phyloP scores from a whole-genome alignment of 1,140 invertebrate species.

The Himalopsyche phryganea region DNA sequence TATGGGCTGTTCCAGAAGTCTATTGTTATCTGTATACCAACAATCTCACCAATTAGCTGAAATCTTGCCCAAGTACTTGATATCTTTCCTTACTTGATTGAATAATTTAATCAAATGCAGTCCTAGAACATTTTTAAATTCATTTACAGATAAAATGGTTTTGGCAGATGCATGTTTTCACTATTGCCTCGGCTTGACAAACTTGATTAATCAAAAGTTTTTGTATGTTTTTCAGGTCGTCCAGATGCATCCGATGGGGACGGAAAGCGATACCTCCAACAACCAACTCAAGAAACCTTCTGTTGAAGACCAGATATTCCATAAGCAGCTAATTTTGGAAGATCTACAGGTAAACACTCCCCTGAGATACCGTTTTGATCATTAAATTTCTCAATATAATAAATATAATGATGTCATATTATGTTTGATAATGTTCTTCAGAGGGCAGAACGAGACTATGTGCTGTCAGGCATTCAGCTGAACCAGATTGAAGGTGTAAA shows the following conservation, averaged over 20 bases:
- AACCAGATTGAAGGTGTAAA: conserved; percentile 31
- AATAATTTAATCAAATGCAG: too few species aligned
- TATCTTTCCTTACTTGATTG: too few species aligned
- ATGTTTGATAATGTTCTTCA: conserved; percentile 33
- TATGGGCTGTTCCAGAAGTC: too few species aligned
- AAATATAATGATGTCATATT: background rate
- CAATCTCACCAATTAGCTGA: too few species aligned
- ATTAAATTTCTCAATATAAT: background rate
- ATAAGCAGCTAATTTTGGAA: conserved; percentile 75
- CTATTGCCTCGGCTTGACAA: too few species aligned
- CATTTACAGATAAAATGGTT: too few species aligned
- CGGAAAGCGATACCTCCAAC: conserved; percentile 46
- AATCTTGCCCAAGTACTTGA: too few species aligned
- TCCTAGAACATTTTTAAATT: too few species aligned
- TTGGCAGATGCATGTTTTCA: too few species aligned
- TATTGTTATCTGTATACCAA: too few species aligned
- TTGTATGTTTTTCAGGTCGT: conserved; percentile 2
- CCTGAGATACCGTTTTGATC: background rate
- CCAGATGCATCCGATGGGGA: conserved; percentile 32
- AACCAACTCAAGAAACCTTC: conserved; percentile 35
- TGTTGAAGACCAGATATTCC: conserved; percentile 64
- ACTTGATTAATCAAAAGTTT: too few species aligned
- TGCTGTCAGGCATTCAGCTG: conserved; percentile 36
- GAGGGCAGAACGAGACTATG: conserved; percentile 71
- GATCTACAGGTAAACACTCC: conserved; percentile 61